phyloP scores from a whole-genome alignment of 2,888 invertebrate species.

The Drosophila koepferae region DNA sequence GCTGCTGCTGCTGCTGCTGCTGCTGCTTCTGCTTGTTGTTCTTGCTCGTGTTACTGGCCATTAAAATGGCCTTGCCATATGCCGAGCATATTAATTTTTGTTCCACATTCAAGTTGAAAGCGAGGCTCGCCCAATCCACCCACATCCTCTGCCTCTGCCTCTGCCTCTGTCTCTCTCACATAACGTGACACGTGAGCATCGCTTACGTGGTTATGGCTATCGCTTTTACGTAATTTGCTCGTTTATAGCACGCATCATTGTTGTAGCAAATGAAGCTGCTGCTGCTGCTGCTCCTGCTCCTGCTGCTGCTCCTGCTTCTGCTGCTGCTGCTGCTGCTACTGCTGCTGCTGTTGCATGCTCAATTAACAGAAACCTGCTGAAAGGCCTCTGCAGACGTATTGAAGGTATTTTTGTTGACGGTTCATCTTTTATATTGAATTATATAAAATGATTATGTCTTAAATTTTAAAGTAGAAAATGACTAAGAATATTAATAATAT shows the following conservation, averaged over 20 bases:
- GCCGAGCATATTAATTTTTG: conserved; percentile 74
- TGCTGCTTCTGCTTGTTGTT: background rate
- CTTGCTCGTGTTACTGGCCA: conserved; percentile 55
- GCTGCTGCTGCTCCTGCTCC: background rate
- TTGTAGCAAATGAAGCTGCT: conserved; percentile 30
- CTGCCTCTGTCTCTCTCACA: background rate
- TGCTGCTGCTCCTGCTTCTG: background rate
- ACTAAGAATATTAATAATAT: no score
- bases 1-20: conserved; percentile 21
- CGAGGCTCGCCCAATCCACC: background rate
- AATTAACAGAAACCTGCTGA: conserved; percentile 43
- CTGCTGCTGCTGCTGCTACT: background rate
- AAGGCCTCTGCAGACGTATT: conserved; percentile 37
- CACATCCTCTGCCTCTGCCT: background rate
- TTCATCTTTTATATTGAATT: conserved; percentile 38
- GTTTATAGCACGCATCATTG: conserved; percentile 64
- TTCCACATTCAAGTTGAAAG: conserved; percentile 44
- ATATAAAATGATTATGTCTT: background rate
- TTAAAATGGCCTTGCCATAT: conserved; percentile 65
- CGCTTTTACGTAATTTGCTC: conserved; percentile 74
- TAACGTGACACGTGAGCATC: conserved; percentile 73
- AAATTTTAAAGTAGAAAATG: background rate
- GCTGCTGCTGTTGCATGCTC: conserved; percentile 43
- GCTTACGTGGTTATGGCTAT: conserved; percentile 74
- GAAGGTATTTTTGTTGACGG: conserved; percentile 29